Percentiles rank a stretch among this genome's conserved stretches.
Evolutionary conservation across 2,888 invertebrate genomes (phyloP).

Genomic region (Trichogramma evanescens): DNA sequence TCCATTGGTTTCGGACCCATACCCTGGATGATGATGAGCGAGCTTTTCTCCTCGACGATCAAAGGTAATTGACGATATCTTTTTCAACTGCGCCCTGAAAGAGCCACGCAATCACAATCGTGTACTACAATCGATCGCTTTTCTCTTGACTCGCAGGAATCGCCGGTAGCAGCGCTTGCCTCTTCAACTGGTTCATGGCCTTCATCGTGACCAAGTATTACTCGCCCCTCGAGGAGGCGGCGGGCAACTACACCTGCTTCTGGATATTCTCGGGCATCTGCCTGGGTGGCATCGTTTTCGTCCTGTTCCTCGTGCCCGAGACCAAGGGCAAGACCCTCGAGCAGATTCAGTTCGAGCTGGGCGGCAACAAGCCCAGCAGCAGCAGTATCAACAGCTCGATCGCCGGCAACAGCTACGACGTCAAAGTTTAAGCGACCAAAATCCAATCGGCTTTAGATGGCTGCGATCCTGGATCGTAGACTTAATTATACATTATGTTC

Average conservation of each 20-base stretch:
- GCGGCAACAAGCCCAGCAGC: conserved; percentile 18
- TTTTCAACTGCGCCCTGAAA: not conserved
- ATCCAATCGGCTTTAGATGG: no score
- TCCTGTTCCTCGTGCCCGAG: conserved; percentile 59
- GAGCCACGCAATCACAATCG: no score
- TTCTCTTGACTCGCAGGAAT: conserved; percentile 35
- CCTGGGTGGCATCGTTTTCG: conserved; percentile 59
- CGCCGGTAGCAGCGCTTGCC: conserved; percentile 70
- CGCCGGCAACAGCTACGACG: not conserved
- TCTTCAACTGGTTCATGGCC: conserved; percentile 75
- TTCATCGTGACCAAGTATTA: conserved; percentile 75
- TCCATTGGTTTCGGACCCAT: conserved; percentile 82
- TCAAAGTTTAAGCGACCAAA: not conserved
- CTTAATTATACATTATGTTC: no score
- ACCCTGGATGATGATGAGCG: conserved; percentile 80
- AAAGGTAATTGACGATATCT: conserved; percentile 50
- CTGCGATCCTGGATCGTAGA: no score
- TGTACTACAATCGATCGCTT: not conserved
- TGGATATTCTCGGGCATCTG: conserved; percentile 69
- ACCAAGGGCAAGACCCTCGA: conserved; percentile 50
- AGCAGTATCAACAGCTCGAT: conserved; percentile 3
- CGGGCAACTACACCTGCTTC: conserved; percentile 62
- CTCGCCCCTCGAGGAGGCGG: conserved; percentile 50
- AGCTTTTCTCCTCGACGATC: conserved; percentile 72
- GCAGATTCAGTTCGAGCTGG: conserved; percentile 47